Percentiles rank a stretch among this genome's conserved stretches.
Conservation (phyloP, 2,888 invertebrate genomes). For the Xylota segnis region DNA sequence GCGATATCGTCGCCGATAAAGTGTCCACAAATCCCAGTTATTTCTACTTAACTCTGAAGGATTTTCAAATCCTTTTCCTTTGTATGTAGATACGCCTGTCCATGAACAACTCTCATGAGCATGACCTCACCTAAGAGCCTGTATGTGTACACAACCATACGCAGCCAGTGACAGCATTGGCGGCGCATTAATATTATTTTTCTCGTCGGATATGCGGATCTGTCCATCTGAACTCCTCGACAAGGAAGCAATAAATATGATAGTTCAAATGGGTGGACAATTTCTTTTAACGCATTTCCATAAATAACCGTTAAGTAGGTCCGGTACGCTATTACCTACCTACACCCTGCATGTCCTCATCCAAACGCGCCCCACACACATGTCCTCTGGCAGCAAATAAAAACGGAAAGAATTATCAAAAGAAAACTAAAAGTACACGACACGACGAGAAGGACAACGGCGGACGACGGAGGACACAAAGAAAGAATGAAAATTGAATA, state of each 20-base stretch:
- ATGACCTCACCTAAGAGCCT: too few relatives aligned
- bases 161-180: conserved; percentile 3
- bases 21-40: too few relatives aligned
- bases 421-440: conserved; percentile 7
- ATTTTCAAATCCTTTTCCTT: too few relatives aligned
- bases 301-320: conserved; percentile 65
- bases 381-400: conserved; percentile 9
- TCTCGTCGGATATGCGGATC: conserved; percentile 4
- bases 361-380: not conserved
- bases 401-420: conserved; percentile 15
- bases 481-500: conserved; percentile 58
- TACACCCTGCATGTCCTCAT: not conserved
- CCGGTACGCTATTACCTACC: conserved; percentile 47
- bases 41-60: too few relatives aligned
- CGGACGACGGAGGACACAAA: not conserved
- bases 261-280: conserved; percentile 66
- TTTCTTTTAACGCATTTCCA: conserved; percentile 60
- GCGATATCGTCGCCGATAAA: too few relatives aligned
- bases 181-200: conserved; percentile 2
- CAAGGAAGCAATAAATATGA: conserved; percentile 55
- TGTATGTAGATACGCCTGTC: too few relatives aligned
- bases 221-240: conserved; percentile 29
- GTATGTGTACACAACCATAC: not conserved
- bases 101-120: too few relatives aligned
- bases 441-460: too few relatives aligned